Evolutionary conservation across 2,888 invertebrate genomes (phyloP).

Genomic region (Cylindroiulus punctatus): DNA sequence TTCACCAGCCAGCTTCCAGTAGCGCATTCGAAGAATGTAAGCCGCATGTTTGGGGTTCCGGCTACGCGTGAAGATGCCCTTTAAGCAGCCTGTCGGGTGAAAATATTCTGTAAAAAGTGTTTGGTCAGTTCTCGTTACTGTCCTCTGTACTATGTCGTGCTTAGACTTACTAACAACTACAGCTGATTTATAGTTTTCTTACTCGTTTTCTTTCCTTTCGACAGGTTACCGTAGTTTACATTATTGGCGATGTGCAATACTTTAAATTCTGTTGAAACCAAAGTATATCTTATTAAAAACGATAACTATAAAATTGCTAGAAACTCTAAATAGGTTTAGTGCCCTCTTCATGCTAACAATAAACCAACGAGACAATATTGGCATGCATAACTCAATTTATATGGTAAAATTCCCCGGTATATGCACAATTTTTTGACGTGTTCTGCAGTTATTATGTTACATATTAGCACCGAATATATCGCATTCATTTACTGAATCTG

Average conservation of each 20-base stretch:
- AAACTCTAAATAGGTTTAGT: no score
- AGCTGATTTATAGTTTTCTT: background rate
- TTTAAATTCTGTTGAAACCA: no score
- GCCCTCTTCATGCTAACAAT: no score
- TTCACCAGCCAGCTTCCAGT: conserved; percentile 54
- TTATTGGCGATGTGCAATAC: background rate
- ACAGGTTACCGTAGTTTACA: background rate
- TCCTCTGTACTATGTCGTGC: background rate
- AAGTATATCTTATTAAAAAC: no score
- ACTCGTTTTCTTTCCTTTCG: background rate
- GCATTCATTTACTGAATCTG: background rate
- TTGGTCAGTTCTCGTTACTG: no score
- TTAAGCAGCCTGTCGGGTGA: conserved; percentile 64
- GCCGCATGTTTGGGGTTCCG: conserved; percentile 59
- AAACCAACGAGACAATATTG: background rate
- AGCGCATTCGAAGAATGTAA: conserved; percentile 56
- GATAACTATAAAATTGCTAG: no score
- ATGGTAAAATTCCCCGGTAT: no score
- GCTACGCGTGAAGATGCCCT: conserved; percentile 68
- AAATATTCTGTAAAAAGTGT: background rate
- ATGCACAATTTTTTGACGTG: background rate
- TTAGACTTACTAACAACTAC: background rate
- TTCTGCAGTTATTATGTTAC: background rate
- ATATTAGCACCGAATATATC: background rate
- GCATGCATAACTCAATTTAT: background rate